A percentile compares a stretch with the other conserved stretches of the same genome.
Evolutionary conservation across 2,797 vertebrate species (phyloP).

Genomic region (Triplophysa bombifrons): DNA sequence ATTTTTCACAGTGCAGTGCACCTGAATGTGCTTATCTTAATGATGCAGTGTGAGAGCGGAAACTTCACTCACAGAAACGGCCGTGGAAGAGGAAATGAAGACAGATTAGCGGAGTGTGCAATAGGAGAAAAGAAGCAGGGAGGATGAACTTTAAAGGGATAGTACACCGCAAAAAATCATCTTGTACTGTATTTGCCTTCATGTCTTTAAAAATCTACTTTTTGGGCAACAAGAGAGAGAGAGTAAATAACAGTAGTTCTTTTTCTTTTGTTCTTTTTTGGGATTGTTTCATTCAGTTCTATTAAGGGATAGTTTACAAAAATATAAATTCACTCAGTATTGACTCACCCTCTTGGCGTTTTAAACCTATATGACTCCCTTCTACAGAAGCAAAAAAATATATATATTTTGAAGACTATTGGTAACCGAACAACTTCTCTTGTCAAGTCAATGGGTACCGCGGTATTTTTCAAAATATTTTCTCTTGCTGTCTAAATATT

Average conservation of each 20-base stretch:
- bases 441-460: too few relatives aligned
- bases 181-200: not conserved
- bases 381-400: too few relatives aligned
- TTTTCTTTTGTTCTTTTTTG: too few relatives aligned
- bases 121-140: constrained; percentile 42
- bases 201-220: too few relatives aligned
- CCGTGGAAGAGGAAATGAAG: constrained; percentile 67
- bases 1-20: constrained; percentile 41
- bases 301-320: too few relatives aligned
- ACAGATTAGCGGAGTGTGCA: constrained; percentile 65
- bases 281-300: too few relatives aligned
- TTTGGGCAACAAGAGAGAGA: too few relatives aligned
- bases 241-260: too few relatives aligned
- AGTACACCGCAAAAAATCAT: not conserved
- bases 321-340: not conserved
- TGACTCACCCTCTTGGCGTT: not conserved
- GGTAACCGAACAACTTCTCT: too few relatives aligned
- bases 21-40: constrained; percentile 59
- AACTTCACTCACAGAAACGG: constrained; percentile 58
- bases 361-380: not conserved
- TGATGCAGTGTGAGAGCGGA: constrained; percentile 60
- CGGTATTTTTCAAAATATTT: too few relatives aligned
- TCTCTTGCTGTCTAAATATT: too few relatives aligned
- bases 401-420: too few relatives aligned
- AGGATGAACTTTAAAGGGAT: not conserved